Evolutionary conservation across 2,888 invertebrate genomes (phyloP).

Genomic region (Drosophila trichaetosa): DNA sequence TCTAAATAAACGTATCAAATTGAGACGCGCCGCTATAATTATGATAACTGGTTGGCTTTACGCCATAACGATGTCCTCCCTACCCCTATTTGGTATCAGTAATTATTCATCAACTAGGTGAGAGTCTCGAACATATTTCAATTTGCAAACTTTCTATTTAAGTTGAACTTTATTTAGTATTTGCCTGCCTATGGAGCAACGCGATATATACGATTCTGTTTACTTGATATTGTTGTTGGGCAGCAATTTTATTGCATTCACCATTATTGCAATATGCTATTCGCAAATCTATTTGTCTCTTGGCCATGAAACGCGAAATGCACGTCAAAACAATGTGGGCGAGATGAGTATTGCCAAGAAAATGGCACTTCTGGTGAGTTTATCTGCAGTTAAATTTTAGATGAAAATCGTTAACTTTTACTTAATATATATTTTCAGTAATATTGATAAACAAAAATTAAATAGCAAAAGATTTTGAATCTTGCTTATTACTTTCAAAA

Average conservation of each 20-base stretch:
- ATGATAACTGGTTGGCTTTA: slow-evolving; percentile 93
- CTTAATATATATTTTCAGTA: background rate
- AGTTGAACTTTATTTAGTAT: slow-evolving; percentile 86
- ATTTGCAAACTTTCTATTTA: background rate
- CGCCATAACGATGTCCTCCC: slow-evolving; percentile 90
- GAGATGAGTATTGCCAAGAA: slow-evolving; percentile 93
- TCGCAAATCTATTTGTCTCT: slow-evolving; percentile 93
- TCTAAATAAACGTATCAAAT: slow-evolving; percentile 91
- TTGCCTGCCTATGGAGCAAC: slow-evolving; percentile 94
- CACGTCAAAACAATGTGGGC: slow-evolving; percentile 86
- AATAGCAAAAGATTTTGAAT: background rate
- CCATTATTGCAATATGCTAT: slow-evolving; percentile 93
- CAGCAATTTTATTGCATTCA: slow-evolving; percentile 92
- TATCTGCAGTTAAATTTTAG: no score
- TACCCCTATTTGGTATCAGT: slow-evolving; percentile 93
- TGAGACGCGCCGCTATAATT: slow-evolving; percentile 90
- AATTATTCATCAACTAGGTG: slow-evolving; percentile 94
- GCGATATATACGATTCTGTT: slow-evolving; percentile 88
- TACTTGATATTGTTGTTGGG: slow-evolving; percentile 91
- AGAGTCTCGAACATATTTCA: slow-evolving; percentile 2
- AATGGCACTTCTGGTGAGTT: slow-evolving; percentile 92
- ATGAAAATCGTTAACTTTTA: background rate
- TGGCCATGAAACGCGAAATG: slow-evolving; percentile 88
- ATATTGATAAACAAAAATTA: background rate
- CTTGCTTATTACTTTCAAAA: background rate